A percentile compares a stretch with the other conserved stretches of the same genome.
Evolutionary conservation across 2,113 vertebrate species (phyloP).

Genomic region (Bufo gargarizans): DNA sequence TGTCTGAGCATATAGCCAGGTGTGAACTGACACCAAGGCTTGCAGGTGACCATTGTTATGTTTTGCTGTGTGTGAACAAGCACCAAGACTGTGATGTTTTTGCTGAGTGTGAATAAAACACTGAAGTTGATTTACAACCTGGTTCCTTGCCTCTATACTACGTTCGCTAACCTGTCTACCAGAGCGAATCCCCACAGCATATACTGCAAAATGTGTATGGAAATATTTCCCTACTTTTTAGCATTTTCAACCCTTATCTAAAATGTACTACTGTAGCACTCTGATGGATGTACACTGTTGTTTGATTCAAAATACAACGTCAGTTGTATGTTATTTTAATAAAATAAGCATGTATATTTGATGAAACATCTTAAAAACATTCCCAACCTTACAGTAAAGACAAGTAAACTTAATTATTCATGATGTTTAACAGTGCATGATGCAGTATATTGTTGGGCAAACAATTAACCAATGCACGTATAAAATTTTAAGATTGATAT

Average conservation of each 20-base stretch:
- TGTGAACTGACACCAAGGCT: too few species aligned
- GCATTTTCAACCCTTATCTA: slow-evolving; percentile 1
- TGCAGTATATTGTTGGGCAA: slow-evolving; percentile 42
- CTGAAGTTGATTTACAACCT: too few species aligned
- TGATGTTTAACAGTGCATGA: slow-evolving; percentile 37
- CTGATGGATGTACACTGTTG: slow-evolving; percentile 25
- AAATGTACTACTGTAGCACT: neutral
- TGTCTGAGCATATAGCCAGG: too few species aligned
- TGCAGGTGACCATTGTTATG: too few species aligned
- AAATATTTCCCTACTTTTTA: slow-evolving; percentile 4
- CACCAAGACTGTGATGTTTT: too few species aligned
- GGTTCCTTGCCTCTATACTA: too few species aligned
- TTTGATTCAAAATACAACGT: slow-evolving; percentile 31
- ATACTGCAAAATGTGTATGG: too few species aligned
- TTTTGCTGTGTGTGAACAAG: too few species aligned
- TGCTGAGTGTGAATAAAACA: too few species aligned
- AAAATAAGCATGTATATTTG: slow-evolving; percentile 53
- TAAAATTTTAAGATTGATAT: neutral
- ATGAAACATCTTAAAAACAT: slow-evolving; percentile 40
- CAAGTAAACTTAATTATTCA: slow-evolving; percentile 39
- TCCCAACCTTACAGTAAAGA: slow-evolving; percentile 30
- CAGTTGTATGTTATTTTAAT: slow-evolving; percentile 48
- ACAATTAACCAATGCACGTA: slow-evolving; percentile 28
- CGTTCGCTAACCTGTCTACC: too few species aligned
- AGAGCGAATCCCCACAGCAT: too few species aligned